These are phyloP conservation scores for Enteromius fasciolatus DNA, from an alignment of 2,797 vertebrate genomes.

Conservation along the genomic window DNA sequence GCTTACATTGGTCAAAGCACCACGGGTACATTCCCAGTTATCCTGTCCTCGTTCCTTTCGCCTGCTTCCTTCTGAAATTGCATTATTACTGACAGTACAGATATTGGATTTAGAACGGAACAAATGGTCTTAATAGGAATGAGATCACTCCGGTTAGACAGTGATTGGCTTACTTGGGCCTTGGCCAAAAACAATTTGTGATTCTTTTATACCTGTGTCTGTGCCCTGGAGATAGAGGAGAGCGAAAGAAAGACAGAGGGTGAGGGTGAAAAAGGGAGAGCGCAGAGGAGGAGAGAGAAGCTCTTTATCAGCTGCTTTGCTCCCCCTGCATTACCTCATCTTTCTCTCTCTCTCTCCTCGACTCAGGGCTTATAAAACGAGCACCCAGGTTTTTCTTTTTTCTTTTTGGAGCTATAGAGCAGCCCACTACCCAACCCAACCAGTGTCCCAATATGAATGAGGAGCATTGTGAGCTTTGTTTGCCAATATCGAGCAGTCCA, in stretches of 20 bases:
- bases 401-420: slow-evolving; percentile 8
- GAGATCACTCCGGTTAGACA: slow-evolving; percentile 66
- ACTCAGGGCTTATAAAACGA: slow-evolving; percentile 53
- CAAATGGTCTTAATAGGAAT: slow-evolving; percentile 69
- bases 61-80: slow-evolving; percentile 56
- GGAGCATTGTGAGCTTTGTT: slow-evolving; percentile 59
- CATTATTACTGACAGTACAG: slow-evolving; percentile 67
- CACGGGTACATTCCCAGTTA: neutral
- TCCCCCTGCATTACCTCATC: slow-evolving; percentile 61
- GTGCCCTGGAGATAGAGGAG: slow-evolving; percentile 61
- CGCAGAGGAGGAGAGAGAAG: slow-evolving; percentile 21
- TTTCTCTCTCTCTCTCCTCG: slow-evolving; percentile 36
- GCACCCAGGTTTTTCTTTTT: slow-evolving; percentile 22
- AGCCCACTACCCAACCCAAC: slow-evolving; percentile 15
- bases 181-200: slow-evolving; percentile 67
- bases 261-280: slow-evolving; percentile 29
- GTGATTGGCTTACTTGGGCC: slow-evolving; percentile 66
- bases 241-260: slow-evolving; percentile 25
- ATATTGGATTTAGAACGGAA: slow-evolving; percentile 69
- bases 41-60: neutral
- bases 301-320: slow-evolving; percentile 61
- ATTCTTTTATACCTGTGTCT: slow-evolving; percentile 68
- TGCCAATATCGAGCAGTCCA: slow-evolving; percentile 58
- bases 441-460: slow-evolving; percentile 45
- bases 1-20: slow-evolving; percentile 25